phyloP scores from a whole-genome alignment of 2,113 vertebrate genomes.

The Ahaetulla prasina region DNA sequence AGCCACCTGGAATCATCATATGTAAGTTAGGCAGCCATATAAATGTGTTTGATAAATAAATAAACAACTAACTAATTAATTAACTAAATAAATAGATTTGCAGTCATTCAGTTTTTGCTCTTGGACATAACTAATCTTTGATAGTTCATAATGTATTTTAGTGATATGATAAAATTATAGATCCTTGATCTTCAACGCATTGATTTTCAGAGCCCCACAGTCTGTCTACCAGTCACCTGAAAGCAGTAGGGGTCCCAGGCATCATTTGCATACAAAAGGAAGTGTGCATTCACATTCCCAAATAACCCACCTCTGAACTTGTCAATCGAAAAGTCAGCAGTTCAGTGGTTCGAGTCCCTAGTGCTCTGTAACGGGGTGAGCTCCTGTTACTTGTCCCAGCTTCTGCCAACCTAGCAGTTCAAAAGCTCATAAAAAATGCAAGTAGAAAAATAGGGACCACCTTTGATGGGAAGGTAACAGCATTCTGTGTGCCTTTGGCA shows the following conservation, averaged over 20 bases:
- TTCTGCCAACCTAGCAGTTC: too few relatives aligned
- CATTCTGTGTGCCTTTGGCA: too few relatives aligned
- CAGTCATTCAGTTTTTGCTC: background rate
- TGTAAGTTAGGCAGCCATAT: background rate
- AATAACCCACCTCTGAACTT: too few relatives aligned
- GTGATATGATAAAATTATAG: background rate
- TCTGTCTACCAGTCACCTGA: background rate
- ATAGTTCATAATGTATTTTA: background rate
- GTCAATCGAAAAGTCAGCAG: too few relatives aligned
- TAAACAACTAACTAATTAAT: background rate
- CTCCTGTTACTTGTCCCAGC: too few relatives aligned
- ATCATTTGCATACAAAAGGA: background rate
- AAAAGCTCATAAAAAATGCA: too few relatives aligned
- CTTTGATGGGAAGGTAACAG: too few relatives aligned
- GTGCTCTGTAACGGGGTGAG: too few relatives aligned
- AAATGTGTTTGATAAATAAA: background rate
- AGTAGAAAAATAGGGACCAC: too few relatives aligned
- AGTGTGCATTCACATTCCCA: background rate
- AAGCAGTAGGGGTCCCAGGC: background rate
- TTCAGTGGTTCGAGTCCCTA: too few relatives aligned
- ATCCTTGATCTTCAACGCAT: background rate
- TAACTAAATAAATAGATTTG: background rate
- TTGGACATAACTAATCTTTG: background rate
- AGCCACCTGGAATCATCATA: background rate
- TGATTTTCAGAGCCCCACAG: background rate